Evolutionary conservation across 92 coral and sea anemone species (phyloP).

Genomic region (Desmophyllum pertusum): DNA sequence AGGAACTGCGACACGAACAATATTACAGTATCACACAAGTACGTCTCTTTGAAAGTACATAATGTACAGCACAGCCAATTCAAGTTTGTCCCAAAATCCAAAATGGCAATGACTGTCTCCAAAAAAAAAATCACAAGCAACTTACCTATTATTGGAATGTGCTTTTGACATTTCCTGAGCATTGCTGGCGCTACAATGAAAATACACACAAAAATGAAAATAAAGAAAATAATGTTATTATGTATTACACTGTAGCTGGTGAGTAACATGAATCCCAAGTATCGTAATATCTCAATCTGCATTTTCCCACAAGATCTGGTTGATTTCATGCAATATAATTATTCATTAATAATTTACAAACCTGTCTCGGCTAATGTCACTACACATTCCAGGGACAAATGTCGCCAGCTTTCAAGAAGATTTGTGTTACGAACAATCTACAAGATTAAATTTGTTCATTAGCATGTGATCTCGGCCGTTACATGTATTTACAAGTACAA

Average conservation of each 20-base stretch:
- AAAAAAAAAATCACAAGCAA: background rate
- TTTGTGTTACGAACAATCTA: slow-evolving; percentile 84
- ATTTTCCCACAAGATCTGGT: too few species aligned
- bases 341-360: slow-evolving; percentile 32
- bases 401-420: slow-evolving; percentile 85
- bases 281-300: too few species aligned
- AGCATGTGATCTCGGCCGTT: background rate
- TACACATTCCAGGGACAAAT: slow-evolving; percentile 91
- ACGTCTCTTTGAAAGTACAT: background rate
- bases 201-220: background rate
- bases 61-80: too few species aligned
- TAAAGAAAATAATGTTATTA: background rate
- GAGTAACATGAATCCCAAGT: too few species aligned
- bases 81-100: background rate
- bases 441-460: slow-evolving; percentile 1
- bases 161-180: slow-evolving; percentile 92
- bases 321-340: too few species aligned
- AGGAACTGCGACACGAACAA: slow-evolving; percentile 69
- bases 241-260: too few species aligned
- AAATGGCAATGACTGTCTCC: background rate
- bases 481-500: background rate
- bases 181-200: slow-evolving; percentile 91
- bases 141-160: slow-evolving; percentile 91
- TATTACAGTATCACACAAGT: background rate
- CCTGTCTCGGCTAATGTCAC: slow-evolving; percentile 97